phyloP scores from a whole-genome alignment of 2,797 vertebrate genomes.

The Otolemur crassicaudatus region DNA sequence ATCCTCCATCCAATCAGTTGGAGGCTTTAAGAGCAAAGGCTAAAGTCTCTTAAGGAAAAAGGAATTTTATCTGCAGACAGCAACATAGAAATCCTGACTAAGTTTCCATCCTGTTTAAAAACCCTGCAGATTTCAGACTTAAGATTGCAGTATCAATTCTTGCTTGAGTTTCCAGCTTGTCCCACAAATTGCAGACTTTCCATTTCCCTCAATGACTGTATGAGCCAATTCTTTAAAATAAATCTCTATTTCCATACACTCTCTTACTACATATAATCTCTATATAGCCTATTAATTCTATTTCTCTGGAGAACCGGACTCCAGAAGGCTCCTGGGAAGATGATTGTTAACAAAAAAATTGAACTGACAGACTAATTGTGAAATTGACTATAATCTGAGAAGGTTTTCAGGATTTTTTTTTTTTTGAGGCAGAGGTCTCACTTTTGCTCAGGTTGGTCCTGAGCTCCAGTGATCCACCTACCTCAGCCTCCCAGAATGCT shows the following conservation, averaged over 20 bases:
- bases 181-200: background rate
- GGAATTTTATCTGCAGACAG: background rate
- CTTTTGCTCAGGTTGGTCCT: too few relatives aligned
- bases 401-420: background rate
- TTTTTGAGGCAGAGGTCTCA: too few relatives aligned
- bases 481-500: too few relatives aligned
- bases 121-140: background rate
- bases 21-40: background rate
- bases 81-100: background rate
- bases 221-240: slow-evolving; percentile 21
- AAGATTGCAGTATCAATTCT: background rate
- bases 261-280: background rate
- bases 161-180: background rate
- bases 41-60: slow-evolving; percentile 26
- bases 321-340: background rate
- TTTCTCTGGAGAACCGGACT: background rate
- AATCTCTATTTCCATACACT: background rate
- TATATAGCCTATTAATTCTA: background rate
- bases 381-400: slow-evolving; percentile 12
- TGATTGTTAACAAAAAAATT: background rate
- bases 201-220: background rate
- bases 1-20: background rate
- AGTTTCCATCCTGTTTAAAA: background rate
- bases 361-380: background rate
- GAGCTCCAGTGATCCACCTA: too few relatives aligned